Base-by-base conservation (phyloP, 2,797 vertebrate species). In the Macropus fuliginosus region DNA sequence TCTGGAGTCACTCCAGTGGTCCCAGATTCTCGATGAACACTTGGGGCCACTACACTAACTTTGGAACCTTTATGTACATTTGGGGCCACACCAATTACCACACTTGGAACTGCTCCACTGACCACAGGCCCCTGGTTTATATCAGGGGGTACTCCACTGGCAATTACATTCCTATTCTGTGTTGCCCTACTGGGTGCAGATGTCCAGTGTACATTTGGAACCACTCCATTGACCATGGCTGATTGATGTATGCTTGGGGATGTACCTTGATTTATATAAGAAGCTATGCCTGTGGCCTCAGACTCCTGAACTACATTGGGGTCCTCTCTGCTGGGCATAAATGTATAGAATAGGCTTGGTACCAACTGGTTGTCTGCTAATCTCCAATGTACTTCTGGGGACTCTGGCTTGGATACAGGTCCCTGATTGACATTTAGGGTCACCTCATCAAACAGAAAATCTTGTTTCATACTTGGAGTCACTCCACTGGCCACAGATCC, bases 1-100 rank as follows among this genome's bases (percentile, higher is more conserved):
- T 0, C 11, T 0, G 93, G 21, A 34, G 50, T 1, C 52, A 28
- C 0, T 0, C 12, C 1, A 90, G 59, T 1, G 0, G 34, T 1
- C 81, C 5, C 40, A 29, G 55, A n/a, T 31, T 59, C 89, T 94
- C 1, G 29, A 10, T 89, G 46, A 56, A 28, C 5, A 4, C 29
- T 54, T 4, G 12, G 16, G 18, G 16, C 16, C 62, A 46, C 87
- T n/a, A 14, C 0, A 27, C 54, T 27, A 57, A 59, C 54, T 8
- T 4, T 11, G 29, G 91, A 90, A 5, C 5, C 57, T 0, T 0
- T 29, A 21, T 1, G 55, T 50, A 31, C 2, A 10, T 8, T 27
- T 0, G 21, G 0, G 1, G 24, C 5, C 56, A 56, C 55, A 56
- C 55, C 21, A 56, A 21, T 56, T 4, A 21, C 55, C 5, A 4